Evolutionary conservation across 2,797 vertebrate species (phyloP).

Genomic region (Lophotriccus pileatus): DNA sequence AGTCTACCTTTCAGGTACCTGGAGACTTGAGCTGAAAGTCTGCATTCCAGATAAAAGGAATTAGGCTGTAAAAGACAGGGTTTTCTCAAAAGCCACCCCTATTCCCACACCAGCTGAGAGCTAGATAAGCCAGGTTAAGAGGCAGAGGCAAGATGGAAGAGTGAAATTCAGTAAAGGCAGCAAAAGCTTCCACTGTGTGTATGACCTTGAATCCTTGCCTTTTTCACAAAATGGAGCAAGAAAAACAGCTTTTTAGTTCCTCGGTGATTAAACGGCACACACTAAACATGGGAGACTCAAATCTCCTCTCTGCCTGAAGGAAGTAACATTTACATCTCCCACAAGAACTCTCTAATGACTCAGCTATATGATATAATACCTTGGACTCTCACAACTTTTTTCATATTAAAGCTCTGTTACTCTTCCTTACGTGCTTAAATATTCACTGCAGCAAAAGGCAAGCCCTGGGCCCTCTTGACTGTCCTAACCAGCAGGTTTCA

Average conservation of each 20-base stretch:
- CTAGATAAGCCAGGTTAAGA: not conserved
- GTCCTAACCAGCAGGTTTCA: not conserved
- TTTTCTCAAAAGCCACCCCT: not conserved
- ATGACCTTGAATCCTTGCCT: constrained; percentile 20
- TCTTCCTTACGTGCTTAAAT: not conserved
- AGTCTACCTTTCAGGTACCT: not conserved
- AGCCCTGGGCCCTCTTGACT: not conserved
- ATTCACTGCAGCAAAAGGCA: not conserved
- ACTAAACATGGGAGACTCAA: not conserved
- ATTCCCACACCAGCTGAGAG: not conserved
- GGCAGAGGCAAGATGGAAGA: not conserved
- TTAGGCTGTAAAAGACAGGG: not conserved
- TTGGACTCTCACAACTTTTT: constrained; percentile 3
- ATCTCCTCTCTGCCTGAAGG: constrained; percentile 28
- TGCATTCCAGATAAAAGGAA: not conserved
- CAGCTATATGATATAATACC: constrained; percentile 25
- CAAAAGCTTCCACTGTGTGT: not conserved
- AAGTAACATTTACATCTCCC: constrained; percentile 41
- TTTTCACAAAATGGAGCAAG: constrained; percentile 14
- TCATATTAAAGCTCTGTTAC: not conserved
- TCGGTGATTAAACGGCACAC: not conserved
- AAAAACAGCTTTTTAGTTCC: not conserved
- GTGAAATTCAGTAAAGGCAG: not conserved
- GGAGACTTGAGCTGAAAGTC: not conserved
- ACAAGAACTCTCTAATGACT: constrained; percentile 44